Percentiles rank a stretch among this genome's conserved stretches.
Conservation (phyloP, 2,888 invertebrate species). For the Epicampocera succincta region DNA sequence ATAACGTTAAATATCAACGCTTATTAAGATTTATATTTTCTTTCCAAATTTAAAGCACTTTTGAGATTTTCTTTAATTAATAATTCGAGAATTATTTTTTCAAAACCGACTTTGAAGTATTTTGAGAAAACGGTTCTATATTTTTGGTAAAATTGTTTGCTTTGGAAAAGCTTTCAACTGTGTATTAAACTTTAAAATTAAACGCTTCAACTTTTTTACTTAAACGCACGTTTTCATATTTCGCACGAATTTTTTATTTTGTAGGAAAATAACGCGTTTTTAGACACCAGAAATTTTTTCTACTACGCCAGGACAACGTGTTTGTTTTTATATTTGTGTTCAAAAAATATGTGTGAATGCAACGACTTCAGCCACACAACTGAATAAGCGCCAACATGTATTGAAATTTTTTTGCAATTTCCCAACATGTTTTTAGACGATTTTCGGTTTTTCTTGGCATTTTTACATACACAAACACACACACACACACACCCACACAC, state of each 20-base stretch:
- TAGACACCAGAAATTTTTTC: constrained; percentile 19
- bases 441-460: constrained; percentile 43
- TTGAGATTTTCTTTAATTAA: constrained; percentile 14
- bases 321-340: constrained; percentile 54
- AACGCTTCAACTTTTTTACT: background rate
- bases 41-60: constrained; percentile 53
- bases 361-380: constrained; percentile 73
- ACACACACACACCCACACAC: background rate
- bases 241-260: constrained; percentile 19
- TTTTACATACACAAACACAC: background rate
- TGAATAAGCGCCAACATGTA: constrained; percentile 69
- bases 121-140: background rate
- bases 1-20: constrained; percentile 5
- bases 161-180: background rate
- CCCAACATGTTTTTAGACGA: constrained; percentile 54
- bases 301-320: constrained; percentile 55
- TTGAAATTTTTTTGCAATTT: constrained; percentile 63
- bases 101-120: background rate
- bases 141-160: background rate
- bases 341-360: constrained; percentile 71
- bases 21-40: constrained; percentile 18
- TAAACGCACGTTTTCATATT: constrained; percentile 48
- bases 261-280: constrained; percentile 58
- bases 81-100: background rate
- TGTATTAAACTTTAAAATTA: background rate